A percentile compares a stretch with the other conserved stretches of the same genome.
Evolutionary conservation across 1,140 invertebrate genomes (phyloP).

Genomic region (Drosophila varians): DNA sequence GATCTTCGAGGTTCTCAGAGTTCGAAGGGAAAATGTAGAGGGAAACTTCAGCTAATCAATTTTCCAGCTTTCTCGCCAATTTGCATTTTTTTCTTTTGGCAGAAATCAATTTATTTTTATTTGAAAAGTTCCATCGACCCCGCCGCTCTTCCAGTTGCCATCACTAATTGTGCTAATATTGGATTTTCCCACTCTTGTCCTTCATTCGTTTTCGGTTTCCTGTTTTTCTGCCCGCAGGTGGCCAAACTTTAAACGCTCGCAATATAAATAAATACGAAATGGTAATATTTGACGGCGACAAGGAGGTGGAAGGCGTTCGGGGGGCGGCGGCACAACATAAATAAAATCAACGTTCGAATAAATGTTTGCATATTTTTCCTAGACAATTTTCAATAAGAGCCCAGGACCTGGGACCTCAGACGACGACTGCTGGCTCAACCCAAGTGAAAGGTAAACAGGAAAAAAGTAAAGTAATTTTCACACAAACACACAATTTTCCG

Average conservation of each 20-base stretch:
- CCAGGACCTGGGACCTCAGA: slow-evolving; percentile 7
- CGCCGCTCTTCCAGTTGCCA: slow-evolving; percentile 1
- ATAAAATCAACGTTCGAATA: slow-evolving; percentile 81
- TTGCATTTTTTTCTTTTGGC: slow-evolving; percentile 3
- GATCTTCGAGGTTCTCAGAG: not conserved
- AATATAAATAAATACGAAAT: slow-evolving; percentile 78
- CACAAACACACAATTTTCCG: slow-evolving; percentile 5
- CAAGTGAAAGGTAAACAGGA: slow-evolving; percentile 49
- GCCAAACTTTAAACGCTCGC: slow-evolving; percentile 75
- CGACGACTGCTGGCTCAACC: not conserved
- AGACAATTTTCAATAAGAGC: slow-evolving; percentile 69
- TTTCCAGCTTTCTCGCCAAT: slow-evolving; percentile 12
- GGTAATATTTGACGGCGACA: slow-evolving; percentile 63
- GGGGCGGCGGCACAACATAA: slow-evolving; percentile 50
- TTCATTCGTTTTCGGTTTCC: slow-evolving; percentile 20
- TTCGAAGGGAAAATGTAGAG: slow-evolving; percentile 3
- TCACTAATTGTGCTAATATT: slow-evolving; percentile 81
- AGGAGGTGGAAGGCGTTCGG: not conserved
- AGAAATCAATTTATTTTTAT: slow-evolving; percentile 68
- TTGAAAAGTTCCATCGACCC: slow-evolving; percentile 33
- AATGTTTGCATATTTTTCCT: slow-evolving; percentile 80
- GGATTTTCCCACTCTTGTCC: slow-evolving; percentile 53
- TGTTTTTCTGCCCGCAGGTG: slow-evolving; percentile 61
- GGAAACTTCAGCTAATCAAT: slow-evolving; percentile 21
- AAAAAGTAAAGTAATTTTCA: slow-evolving; percentile 43